These are phyloP conservation scores for Folsomia candida DNA, from an alignment of 2,888 invertebrate genomes.

Conservation along the genomic window DNA sequence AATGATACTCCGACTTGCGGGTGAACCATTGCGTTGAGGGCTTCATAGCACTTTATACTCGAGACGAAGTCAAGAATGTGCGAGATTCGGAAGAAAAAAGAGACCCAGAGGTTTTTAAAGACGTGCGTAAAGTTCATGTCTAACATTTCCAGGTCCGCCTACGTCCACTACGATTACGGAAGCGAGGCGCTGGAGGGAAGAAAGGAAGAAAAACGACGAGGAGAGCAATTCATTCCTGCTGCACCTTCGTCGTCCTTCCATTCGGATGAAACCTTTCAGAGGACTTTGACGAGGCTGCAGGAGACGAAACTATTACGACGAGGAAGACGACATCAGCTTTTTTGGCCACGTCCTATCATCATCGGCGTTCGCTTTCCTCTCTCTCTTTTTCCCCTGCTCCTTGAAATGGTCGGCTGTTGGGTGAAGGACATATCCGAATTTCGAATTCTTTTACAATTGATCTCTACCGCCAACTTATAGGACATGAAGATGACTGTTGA, in stretches of 20 bases:
- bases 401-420: neutral
- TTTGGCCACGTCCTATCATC: neutral
- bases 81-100: neutral
- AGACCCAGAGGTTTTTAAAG: neutral
- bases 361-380: neutral
- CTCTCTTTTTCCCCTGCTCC: neutral
- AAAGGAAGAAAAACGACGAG: slow-evolving; percentile 3
- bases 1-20: too few relatives aligned
- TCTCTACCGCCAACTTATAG: neutral
- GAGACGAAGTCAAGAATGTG: neutral
- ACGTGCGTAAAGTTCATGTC: too few relatives aligned
- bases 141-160: neutral
- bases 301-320: neutral
- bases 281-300: neutral
- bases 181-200: slow-evolving; percentile 6
- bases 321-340: neutral
- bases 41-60: too few relatives aligned
- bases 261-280: neutral
- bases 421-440: neutral
- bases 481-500: slow-evolving; percentile 2
- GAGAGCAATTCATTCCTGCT: too few relatives aligned
- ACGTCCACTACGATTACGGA: neutral
- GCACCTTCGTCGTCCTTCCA: neutral
- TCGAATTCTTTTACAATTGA: slow-evolving; percentile 2
- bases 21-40: too few relatives aligned